A percentile compares a stretch with the other conserved stretches of the same genome.
Evolutionary conservation across 2,113 vertebrate genomes (phyloP).

Genomic region (Aleadryas rufinucha): DNA sequence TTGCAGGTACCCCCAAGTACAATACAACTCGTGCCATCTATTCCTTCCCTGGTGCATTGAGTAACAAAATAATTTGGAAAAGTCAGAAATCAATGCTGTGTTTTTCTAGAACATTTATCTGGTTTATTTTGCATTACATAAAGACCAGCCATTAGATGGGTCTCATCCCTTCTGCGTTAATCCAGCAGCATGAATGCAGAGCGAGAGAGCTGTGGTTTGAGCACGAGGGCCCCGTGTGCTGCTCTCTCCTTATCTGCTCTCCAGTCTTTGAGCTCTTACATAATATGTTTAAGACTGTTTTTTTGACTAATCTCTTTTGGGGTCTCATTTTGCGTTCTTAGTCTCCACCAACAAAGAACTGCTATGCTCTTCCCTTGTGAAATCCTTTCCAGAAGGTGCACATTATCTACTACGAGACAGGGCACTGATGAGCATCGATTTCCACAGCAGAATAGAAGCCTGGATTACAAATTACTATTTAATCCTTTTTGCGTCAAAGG

Average conservation of each 20-base stretch:
- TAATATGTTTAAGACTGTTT: slow-evolving; percentile 32
- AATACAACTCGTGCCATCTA: fast-evolving
- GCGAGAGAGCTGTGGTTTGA: not conserved
- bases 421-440: slow-evolving; percentile 47
- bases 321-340: slow-evolving; percentile 26
- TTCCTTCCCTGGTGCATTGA: not conserved
- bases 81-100: not conserved
- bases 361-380: not conserved
- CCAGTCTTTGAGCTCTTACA: slow-evolving; percentile 8
- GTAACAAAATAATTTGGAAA: not conserved
- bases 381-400: slow-evolving; percentile 61
- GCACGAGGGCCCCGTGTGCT: fast-evolving
- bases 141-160: slow-evolving; percentile 3
- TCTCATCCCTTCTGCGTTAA: not conserved
- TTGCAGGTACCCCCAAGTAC: not conserved
- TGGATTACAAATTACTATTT: slow-evolving; percentile 62
- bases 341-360: not conserved
- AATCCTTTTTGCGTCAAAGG: slow-evolving; percentile 68
- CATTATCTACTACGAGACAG: slow-evolving; percentile 19
- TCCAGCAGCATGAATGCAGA: not conserved
- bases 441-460: slow-evolving; percentile 28
- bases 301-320: slow-evolving; percentile 50
- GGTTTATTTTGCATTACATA: slow-evolving; percentile 33
- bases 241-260: slow-evolving; percentile 13
- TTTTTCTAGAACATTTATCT: not conserved